phyloP scores from a whole-genome alignment of 2,888 invertebrate species.

The Drosophila prostipennis region DNA sequence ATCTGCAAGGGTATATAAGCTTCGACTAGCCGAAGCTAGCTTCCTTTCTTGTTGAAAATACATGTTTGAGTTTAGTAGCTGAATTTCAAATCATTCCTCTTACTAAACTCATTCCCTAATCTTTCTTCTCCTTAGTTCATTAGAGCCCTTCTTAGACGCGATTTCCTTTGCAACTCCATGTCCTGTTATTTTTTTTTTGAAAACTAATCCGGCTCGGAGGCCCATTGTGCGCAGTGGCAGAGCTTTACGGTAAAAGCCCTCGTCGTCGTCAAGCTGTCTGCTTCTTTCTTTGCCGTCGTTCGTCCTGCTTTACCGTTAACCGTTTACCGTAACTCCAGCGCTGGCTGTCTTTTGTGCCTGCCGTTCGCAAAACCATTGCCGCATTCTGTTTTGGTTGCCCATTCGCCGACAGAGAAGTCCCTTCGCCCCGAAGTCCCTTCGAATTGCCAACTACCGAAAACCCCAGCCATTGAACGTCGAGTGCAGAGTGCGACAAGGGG shows the following conservation, averaged over 20 bases:
- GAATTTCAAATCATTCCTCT: not conserved
- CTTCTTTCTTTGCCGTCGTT: conserved; percentile 1
- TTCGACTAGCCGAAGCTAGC: no score
- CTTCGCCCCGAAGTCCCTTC: conserved; percentile 13
- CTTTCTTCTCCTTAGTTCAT: not conserved
- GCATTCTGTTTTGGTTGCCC: conserved; percentile 68
- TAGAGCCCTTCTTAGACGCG: not conserved
- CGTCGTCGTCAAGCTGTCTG: conserved; percentile 46
- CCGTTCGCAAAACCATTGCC: conserved; percentile 69
- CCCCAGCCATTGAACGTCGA: conserved; percentile 6
- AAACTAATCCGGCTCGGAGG: not conserved
- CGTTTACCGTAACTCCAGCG: conserved; percentile 59
- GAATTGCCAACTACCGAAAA: conserved; percentile 18
- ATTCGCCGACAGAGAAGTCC: conserved; percentile 42
- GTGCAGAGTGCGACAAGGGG: conserved; percentile 32
- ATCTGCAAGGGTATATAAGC: no score
- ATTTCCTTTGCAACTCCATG: not conserved
- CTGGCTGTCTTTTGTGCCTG: conserved; percentile 15
- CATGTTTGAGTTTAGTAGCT: no score
- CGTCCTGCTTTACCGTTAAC: conserved; percentile 38
- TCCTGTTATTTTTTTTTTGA: not conserved
- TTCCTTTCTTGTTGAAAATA: no score
- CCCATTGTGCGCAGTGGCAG: conserved; percentile 33
- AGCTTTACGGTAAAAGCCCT: conserved; percentile 53
- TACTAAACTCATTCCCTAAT: not conserved